Base-by-base conservation (phyloP, 2,113 vertebrate species). In the Rynchops niger region DNA sequence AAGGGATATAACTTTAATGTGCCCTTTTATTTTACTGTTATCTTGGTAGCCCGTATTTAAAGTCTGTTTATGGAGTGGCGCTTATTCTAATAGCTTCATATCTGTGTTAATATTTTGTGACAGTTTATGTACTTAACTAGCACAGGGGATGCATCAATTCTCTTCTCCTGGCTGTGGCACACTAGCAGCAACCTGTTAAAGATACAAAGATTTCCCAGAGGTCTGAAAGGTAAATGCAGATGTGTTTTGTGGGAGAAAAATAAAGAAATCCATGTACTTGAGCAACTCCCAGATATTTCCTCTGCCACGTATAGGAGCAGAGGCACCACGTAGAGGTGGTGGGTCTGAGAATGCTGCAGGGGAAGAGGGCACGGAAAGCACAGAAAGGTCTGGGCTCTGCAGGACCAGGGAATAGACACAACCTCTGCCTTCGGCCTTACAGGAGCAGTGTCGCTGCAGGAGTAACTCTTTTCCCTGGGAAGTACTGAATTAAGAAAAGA, bases 1-100 rank as follows among this genome's bases (percentile, higher is more conserved):
- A 98, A 96, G 97, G 92, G 92, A 95, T 97, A 95, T 97, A 97
- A 96, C 97, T 97, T 98, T 98, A 98, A 98, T 97, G 97, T 78
- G 95, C 96, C 97, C 97, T 96, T 97, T 98, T 97, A 96, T 96
- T 98, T 98, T 97, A 96, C 98, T 98, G 97, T 97, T 97, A 98
- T 95, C 98, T 95, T 10, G 86, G 97, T 98, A 96, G 95, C 96
- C 91, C 63, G 22, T 96, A 88, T 96, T 82, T 96, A 93, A 96
- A 93, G 82, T 82, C 84, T 69, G 94, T 97, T 97, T 95, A 95
- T 85, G 87, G 91, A 93, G 82, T 42, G 93, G 88, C 90, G 86
- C 95, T 96, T 93, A 81, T 95, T 88, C 96, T 95, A 96, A 96
- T 98, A 97, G 97, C 95, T 98, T 93, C 91, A 96, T 96, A 98